A percentile compares a stretch with the other conserved stretches of the same genome.
Conservation (phyloP, 2,113 vertebrate species). For the Oryzias javanicus region DNA sequence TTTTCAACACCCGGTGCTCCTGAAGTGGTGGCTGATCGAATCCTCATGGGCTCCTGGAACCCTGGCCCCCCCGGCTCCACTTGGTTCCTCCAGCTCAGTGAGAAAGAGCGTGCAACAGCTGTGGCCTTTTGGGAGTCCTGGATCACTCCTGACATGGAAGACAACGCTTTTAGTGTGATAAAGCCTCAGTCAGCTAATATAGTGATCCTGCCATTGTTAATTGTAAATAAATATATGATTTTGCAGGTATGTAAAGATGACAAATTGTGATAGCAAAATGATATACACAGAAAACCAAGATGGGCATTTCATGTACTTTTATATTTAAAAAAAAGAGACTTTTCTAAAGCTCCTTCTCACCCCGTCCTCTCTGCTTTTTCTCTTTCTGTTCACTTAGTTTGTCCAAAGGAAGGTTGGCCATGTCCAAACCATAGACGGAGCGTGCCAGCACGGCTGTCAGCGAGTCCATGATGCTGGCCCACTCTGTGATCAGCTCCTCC, state of each 20-base stretch:
- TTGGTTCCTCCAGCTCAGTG: conserved; percentile 93
- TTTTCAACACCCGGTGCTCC: conserved; percentile 94
- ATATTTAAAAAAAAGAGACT: too few species aligned
- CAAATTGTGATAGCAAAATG: accelerated
- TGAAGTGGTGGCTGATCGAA: conserved; percentile 94
- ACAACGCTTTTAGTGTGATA: neutral
- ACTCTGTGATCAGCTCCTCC: conserved; percentile 94
- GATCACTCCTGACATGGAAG: conserved; percentile 77
- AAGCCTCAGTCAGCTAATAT: neutral
- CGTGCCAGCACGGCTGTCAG: conserved; percentile 91
- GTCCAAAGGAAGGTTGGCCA: conserved; percentile 92
- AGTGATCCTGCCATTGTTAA: too few species aligned
- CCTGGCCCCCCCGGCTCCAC: conserved; percentile 71
- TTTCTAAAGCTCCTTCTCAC: conserved; percentile 62
- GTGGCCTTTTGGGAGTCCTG: conserved; percentile 85
- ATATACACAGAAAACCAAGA: too few species aligned
- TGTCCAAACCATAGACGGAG: conserved; percentile 91
- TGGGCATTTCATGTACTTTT: too few species aligned
- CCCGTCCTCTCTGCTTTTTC: conserved; percentile 94
- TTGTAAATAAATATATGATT: neutral
- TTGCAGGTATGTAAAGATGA: neutral
- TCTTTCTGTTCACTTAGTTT: conserved; percentile 98
- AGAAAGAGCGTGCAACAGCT: conserved; percentile 88
- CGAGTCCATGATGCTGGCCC: conserved; percentile 98
- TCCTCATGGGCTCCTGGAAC: conserved; percentile 90